Base-by-base conservation (phyloP, 2,888 invertebrate genomes). In the Phaedon cochleariae region DNA sequence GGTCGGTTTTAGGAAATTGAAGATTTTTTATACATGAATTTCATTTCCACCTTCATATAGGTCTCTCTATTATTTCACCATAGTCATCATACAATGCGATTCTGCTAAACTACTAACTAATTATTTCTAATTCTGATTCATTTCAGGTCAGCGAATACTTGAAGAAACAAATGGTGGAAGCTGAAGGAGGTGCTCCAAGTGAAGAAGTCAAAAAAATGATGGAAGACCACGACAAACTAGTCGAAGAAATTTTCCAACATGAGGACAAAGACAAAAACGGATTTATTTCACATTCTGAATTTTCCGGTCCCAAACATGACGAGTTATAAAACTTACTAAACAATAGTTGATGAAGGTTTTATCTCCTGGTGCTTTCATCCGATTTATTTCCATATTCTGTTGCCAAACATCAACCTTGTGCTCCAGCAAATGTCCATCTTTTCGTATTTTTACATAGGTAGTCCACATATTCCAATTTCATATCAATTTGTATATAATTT, bases 231-330 rank as follows among this genome's bases (percentile, higher is more conserved):
- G 95, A 96, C 83, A 96, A 96, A 81, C 89, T 97, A 62, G 95
- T 97, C 6, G 95, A 96, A 79, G 97, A 97, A 83, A 97, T 98
- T 80, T 97, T 98, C 90, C 94, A 95, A 81, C 96, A 97, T 82
- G 97, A 98, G 83, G 97, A 98, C 83, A 95, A 94, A 83, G 96
- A 98, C 84, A 95, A 95, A 83, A 97, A 98, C 80, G 97, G 97
- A 67, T 95, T 90, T 85, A 97, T 98, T 77, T 96, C 97, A 70
- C 95, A 95, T 85, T 94, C 93, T 54, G 97, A 98, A 85, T 98
- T 98, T 87, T 96, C 95, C 22, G 97, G 97, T 2, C 97, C 97
- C 15, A 97, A 98, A 83, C 97, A 97, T 84, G 98, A 98, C 83
- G 98, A 97, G 85, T 91, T 98, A 82, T 97, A 92, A 78, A 59